phyloP scores from a whole-genome alignment of 2,113 vertebrate genomes.

The Speoplatyrhinus poulsoni region DNA sequence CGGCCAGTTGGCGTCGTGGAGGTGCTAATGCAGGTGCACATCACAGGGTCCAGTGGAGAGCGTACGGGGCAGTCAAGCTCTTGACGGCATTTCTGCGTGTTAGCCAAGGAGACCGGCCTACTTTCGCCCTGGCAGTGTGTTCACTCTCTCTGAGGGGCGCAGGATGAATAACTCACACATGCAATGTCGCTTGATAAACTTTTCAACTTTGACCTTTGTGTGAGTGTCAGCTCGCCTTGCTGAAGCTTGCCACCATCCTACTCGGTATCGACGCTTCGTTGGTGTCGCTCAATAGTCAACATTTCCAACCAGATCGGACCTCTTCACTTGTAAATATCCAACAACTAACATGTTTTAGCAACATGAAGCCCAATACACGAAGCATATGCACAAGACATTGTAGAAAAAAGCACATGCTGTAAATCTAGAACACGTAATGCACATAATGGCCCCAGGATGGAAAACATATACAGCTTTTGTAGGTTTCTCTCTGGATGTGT shows the following conservation, averaged over 20 bases:
- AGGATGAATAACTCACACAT: conserved; percentile 39
- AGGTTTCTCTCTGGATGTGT: conserved; percentile 2
- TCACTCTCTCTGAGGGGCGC: conserved; percentile 23
- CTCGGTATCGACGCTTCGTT: not conserved
- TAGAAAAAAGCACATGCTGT: conserved; percentile 18
- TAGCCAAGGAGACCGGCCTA: conserved; percentile 51
- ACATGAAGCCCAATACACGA: conserved; percentile 22
- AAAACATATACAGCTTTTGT: conserved; percentile 20
- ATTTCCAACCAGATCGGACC: not conserved
- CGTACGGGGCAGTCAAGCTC: conserved; percentile 13
- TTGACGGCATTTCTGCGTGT: conserved; percentile 20
- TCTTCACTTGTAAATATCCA: not conserved
- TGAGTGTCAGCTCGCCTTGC: conserved; percentile 5
- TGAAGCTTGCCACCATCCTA: not conserved
- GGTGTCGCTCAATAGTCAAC: not conserved
- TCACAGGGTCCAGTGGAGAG: conserved; percentile 40
- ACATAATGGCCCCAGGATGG: conserved; percentile 9
- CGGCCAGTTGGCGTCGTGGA: conserved; percentile 12
- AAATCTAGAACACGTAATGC: conserved; percentile 39
- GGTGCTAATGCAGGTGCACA: conserved; percentile 72
- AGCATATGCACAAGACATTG: not conserved
- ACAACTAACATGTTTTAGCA: not conserved
- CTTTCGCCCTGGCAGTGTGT: conserved; percentile 31
- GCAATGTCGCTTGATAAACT: conserved; percentile 37
- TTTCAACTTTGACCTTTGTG: conserved; percentile 49